Conservation (phyloP, 1,140 invertebrate genomes). For the Euborellia annulipes region DNA sequence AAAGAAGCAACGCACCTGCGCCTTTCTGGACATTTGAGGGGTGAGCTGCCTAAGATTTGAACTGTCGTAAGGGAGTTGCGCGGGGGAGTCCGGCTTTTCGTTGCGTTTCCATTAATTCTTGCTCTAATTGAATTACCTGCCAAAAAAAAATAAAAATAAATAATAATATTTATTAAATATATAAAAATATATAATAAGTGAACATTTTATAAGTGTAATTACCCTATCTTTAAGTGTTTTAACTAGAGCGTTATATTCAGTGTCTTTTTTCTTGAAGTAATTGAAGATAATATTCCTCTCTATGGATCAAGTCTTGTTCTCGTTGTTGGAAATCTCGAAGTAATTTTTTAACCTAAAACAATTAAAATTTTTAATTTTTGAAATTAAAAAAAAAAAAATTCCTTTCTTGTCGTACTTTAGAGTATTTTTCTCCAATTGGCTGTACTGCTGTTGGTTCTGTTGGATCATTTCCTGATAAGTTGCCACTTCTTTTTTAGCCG, state of each 20-base stretch:
- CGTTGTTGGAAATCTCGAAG: slow-evolving; percentile 63
- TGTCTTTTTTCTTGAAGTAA: slow-evolving; percentile 69
- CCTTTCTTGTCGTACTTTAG: neutral
- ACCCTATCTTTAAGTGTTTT: slow-evolving; percentile 72
- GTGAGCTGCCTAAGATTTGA: slow-evolving; percentile 51
- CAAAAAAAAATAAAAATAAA: slow-evolving; percentile 11
- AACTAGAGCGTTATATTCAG: slow-evolving; percentile 72
- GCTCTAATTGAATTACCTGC: slow-evolving; percentile 48
- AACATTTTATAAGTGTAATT: too few relatives aligned
- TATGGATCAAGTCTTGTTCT: slow-evolving; percentile 39
- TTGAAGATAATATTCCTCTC: slow-evolving; percentile 69
- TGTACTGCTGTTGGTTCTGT: slow-evolving; percentile 36
- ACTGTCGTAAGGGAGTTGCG: slow-evolving; percentile 62
- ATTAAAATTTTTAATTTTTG: slow-evolving; percentile 70
- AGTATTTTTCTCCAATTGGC: slow-evolving; percentile 1
- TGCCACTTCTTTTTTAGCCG: slow-evolving; percentile 49
- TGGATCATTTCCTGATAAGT: slow-evolving; percentile 60
- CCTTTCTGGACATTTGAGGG: slow-evolving; percentile 49
- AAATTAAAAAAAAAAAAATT: slow-evolving; percentile 34
- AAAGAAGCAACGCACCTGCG: too few relatives aligned
- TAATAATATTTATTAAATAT: neutral
- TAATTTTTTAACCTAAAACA: slow-evolving; percentile 61
- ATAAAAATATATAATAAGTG: too few relatives aligned
- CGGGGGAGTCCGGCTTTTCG: slow-evolving; percentile 70
- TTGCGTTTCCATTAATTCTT: slow-evolving; percentile 63